Base-by-base conservation (phyloP, 2,113 vertebrate genomes). In the Paradisaea rubra region DNA sequence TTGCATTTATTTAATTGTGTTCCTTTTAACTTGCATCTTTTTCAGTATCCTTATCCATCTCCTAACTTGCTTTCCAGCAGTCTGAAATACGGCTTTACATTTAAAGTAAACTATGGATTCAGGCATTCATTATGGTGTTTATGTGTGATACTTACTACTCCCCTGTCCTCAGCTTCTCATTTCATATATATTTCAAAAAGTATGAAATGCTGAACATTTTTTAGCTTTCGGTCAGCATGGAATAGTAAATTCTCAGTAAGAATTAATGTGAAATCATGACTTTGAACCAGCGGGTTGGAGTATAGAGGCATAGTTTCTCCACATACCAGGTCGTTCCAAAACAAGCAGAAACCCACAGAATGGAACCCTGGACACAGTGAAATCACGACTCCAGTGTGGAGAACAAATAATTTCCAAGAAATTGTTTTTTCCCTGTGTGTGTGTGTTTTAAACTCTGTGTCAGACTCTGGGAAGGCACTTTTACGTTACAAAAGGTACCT, bases 371-470 rank as follows among this genome's bases (percentile, higher is more conserved):
- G 57, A 45, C 33, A 30, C 2, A 1, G 4, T 39, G 14, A 33
- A 35, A 85, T 25, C 11, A 78, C 49, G 23, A 69, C 20, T 39
- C 18, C 28, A 39, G 6, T 60, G 42, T 61, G 65, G 17, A 76
- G n/a, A 64, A 22, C 1, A 2, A 35, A 89, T 68, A 56, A 86
- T 71, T 88, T 88, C 41, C 42, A 44, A 70, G 57, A 35, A 56
- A 53, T 13, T 63, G 3, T 0, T 44, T 68, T 41, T 10, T 2
- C 15, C 25, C 0, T 18, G 2, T 59, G 17, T 49, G 19, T 60
- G 19, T 60, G 24, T n/a, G 47, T 53, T 81, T 90, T 68, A 63
- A 84, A 66, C 16, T 50, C 6, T 41, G 8, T 44, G 20, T 69
- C 39, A 86, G 60, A 44, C 37, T 76, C 53, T 81, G 24, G 27